Base-by-base conservation (phyloP, 1,140 invertebrate genomes). In the Caerostris darwini region DNA sequence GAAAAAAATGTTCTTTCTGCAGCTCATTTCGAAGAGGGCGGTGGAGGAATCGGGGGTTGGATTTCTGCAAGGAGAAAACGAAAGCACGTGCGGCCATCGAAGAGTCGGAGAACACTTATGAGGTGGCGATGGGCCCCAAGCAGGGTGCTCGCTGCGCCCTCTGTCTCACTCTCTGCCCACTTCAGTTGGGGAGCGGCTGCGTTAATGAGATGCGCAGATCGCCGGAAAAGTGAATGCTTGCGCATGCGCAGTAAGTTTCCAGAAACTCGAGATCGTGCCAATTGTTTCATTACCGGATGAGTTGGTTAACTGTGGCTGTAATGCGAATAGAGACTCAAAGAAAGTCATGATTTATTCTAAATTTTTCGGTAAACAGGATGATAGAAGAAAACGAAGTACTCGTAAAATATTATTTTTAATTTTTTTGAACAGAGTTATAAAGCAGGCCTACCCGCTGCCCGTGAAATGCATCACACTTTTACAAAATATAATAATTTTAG, bases 41-140 rank as follows among this genome's bases (percentile, higher is more conserved):
- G n/a, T 58, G 34, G 3, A 56, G 12, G 54, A 67, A 34, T 58
- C 8, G 17, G 7, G n/a, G 54, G 34, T 83, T 93, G 3, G 83
- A 93, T 93, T 93, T 93, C 2, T 61, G 10, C 1, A 93, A 54
- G n/a, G 54, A 71, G 8, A 67, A n/a, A 50, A 87, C 6, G 6
- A 93, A 61, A 58, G 83, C 92, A 50, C 81, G 69, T 77, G 69
- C 69, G 69, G 69, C 69, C 69, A 77, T 77, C 50, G 14, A 34
- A 77, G 50, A 50, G 69, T 12, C 50, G 19, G 8, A 34, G 34
- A 77, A 12, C 69, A 77, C 69, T 34, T 50, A 77, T 77, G 69
- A 7, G 50, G 10, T 77, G 5, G 8, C 7, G 5, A 5, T 10
- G 69, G 10, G 10, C 69, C 69, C 3, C 69, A 77, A 77, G 19